Evolutionary conservation across 2,113 vertebrate genomes (phyloP).

Genomic region (Cheirogaleus medius): DNA sequence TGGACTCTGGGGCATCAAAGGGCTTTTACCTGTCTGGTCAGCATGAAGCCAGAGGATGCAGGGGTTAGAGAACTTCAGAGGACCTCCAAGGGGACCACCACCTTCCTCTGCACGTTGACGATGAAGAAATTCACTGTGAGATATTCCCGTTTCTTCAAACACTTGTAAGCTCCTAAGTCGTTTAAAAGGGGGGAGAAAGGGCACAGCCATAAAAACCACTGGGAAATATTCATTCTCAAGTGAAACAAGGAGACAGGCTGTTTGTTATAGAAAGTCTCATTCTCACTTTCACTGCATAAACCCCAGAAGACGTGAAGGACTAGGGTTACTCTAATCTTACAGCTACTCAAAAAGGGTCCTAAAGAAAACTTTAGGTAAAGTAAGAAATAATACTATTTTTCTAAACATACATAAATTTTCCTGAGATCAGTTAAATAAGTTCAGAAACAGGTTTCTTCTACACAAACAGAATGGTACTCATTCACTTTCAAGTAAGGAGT

Average conservation of each 20-base stretch:
- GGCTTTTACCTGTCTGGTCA: conserved; percentile 89
- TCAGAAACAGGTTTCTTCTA: conserved; percentile 66
- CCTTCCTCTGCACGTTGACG: conserved; percentile 92
- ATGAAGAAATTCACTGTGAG: conserved; percentile 92
- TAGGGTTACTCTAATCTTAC: neutral
- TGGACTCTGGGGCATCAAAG: neutral
- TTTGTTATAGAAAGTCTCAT: neutral
- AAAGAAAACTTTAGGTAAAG: conserved; percentile 28
- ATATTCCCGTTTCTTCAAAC: conserved; percentile 91
- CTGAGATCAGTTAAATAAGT: conserved; percentile 40
- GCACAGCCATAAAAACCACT: conserved; percentile 43
- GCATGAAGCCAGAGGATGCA: conserved; percentile 97
- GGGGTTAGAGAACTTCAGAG: conserved; percentile 90
- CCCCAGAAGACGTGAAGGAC: neutral
- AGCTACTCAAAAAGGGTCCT: neutral
- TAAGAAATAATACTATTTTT: conserved; percentile 45
- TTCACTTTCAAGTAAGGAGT: conserved; percentile 68
- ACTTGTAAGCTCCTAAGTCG: conserved; percentile 94
- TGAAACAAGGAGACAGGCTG: conserved; percentile 3
- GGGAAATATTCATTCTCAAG: conserved; percentile 53
- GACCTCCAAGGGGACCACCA: conserved; percentile 91
- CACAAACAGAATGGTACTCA: conserved; percentile 76
- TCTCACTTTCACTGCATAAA: conserved; percentile 24
- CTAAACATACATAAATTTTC: neutral
- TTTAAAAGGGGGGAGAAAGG: neutral